Base-by-base conservation (phyloP, 2,113 vertebrate species). In the Thalassarche chlororhynchos region DNA sequence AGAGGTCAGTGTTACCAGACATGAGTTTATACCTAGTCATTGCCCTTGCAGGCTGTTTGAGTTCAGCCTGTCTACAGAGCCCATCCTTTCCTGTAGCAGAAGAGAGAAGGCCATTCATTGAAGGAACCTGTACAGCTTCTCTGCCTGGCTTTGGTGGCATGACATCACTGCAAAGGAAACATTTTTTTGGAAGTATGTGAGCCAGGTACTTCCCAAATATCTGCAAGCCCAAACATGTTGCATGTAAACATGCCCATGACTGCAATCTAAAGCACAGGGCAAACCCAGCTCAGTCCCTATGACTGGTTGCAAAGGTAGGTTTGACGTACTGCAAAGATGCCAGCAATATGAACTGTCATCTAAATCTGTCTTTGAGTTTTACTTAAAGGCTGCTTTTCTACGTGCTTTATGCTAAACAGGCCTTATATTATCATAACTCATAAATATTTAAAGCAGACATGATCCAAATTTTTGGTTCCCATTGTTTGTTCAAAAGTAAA, bases 1-100 rank as follows among this genome's bases (percentile, higher is more conserved):
- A 60, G 4, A 58, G 16, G 14, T 38, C 54, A 89, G 19, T 55
- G 44, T n/a, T 88, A 32, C 5, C 64, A 93, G 38, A 49, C 9
- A 17, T 0, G 1, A 57, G n/a, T 70, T 79, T 69, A 16, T 16
- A n/a, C 12, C 23, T 14, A n/a, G 34, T 8, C 61, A 24, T n/a
- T 68, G 42, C 26, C 36, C 12, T 64, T 80, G 34, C 12, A 62
- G 52, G 10, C 10, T 68, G 40, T 42, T 89, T 78, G n/a, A 61
- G n/a, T 19, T 89, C 47, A 32, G 26, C 10, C 21, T 75, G 11
- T 29, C 8, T 58, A 36, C 38, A 40, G 23, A 70, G 15, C 6
- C 17, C 31, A 40, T 57, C 24, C 14, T 65, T 61, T 51, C 19
- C 68, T 61, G 23, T 14, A 69, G 49, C 8, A 52, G 61, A 74